These are phyloP conservation scores for Cheilosia vernalis DNA, from an alignment of 2,888 invertebrate species.

Conservation along the genomic window DNA sequence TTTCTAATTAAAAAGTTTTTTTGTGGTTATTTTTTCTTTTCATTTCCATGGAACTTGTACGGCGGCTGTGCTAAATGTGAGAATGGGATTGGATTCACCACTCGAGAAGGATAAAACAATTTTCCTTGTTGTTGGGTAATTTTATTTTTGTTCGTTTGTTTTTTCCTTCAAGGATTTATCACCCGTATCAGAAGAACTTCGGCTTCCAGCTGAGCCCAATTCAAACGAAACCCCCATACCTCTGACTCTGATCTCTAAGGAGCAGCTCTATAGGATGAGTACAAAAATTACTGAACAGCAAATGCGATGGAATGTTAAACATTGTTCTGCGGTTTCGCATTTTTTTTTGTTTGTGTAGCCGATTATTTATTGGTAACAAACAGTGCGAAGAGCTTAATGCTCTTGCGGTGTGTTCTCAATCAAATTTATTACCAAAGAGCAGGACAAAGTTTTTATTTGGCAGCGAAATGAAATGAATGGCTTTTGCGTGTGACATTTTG, in stretches of 20 bases:
- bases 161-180: slow-evolving; percentile 37
- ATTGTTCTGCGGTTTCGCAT: slow-evolving; percentile 13
- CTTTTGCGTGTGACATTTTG: slow-evolving; percentile 59
- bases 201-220: slow-evolving; percentile 45
- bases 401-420: slow-evolving; percentile 64
- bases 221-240: background rate
- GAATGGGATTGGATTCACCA: slow-evolving; percentile 61
- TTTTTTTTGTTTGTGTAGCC: slow-evolving; percentile 8
- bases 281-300: slow-evolving; percentile 15
- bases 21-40: background rate
- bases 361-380: slow-evolving; percentile 57
- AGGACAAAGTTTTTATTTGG: slow-evolving; percentile 36
- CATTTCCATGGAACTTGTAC: slow-evolving; percentile 62
- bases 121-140: slow-evolving; percentile 21
- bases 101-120: slow-evolving; percentile 33
- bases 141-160: background rate
- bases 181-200: slow-evolving; percentile 16
- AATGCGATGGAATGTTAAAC: slow-evolving; percentile 33
- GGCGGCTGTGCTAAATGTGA: slow-evolving; percentile 62
- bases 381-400: slow-evolving; percentile 52
- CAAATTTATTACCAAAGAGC: slow-evolving; percentile 56
- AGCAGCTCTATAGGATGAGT: background rate
- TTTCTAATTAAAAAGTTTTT: slow-evolving; percentile 74
- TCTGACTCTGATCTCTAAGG: background rate
- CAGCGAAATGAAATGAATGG: slow-evolving; percentile 33